Evolutionary conservation across 2,797 vertebrate genomes (phyloP).

Genomic region (Artibeus lituratus): DNA sequence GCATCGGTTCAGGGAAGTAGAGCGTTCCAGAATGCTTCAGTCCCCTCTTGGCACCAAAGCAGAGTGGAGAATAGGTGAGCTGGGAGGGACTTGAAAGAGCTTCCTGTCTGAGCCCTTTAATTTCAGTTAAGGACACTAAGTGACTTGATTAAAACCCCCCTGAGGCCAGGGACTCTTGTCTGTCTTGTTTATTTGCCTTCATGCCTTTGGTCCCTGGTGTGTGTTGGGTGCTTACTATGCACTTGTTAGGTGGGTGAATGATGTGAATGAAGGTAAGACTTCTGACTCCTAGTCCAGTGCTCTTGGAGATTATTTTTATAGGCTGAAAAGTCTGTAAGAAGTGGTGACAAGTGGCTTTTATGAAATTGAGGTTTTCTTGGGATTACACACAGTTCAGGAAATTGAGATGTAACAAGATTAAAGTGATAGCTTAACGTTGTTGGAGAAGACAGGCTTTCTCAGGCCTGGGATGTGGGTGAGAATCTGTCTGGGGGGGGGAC

Average conservation of each 20-base stretch:
- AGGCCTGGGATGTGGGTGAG: not conserved
- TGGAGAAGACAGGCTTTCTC: not conserved
- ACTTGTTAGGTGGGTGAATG: not conserved
- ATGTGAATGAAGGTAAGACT: not conserved
- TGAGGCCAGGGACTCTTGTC: not conserved
- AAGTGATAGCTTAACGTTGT: not conserved
- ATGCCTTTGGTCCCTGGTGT: not conserved
- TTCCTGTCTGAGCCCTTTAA: not conserved
- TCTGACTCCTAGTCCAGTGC: not conserved
- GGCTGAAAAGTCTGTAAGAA: not conserved
- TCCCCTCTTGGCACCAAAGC: not conserved
- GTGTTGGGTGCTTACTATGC: not conserved
- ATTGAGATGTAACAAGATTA: not conserved
- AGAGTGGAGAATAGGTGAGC: not conserved
- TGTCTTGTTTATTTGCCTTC: not conserved
- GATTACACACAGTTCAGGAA: not conserved
- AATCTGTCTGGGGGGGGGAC: not conserved
- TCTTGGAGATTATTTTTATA: not conserved
- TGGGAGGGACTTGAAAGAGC: not conserved
- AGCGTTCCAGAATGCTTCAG: constrained; percentile 37
- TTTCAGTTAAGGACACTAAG: not conserved
- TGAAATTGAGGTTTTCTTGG: not conserved
- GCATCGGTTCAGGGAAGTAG: constrained; percentile 18
- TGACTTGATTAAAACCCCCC: not conserved
- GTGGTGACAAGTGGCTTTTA: not conserved